Conservation (phyloP, 2,113 vertebrate genomes). For the Indri indri region DNA sequence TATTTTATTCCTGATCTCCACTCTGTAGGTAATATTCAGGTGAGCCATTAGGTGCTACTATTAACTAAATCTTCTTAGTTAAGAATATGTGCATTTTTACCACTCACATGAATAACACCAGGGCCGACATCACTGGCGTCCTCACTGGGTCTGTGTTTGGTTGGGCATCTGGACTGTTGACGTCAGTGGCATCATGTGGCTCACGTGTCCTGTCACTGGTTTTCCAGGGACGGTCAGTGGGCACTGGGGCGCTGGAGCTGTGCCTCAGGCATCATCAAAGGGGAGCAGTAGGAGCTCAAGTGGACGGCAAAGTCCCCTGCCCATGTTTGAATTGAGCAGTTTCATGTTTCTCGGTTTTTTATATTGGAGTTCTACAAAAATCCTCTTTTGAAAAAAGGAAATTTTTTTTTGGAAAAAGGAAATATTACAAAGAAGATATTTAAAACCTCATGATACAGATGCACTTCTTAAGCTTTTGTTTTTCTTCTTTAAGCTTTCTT, state of each 20-base stretch:
- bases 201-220: not conserved
- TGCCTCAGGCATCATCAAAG: not conserved
- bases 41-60: not conserved
- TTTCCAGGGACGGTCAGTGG: not conserved
- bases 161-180: not conserved
- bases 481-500: too few species aligned
- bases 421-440: not conserved
- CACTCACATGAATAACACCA: not conserved
- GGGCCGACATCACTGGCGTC: too few species aligned
- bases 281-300: not conserved
- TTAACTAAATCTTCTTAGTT: not conserved
- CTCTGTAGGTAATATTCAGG: not conserved
- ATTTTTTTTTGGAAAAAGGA: not conserved
- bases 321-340: not conserved
- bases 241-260: not conserved
- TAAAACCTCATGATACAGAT: not conserved
- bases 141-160: not conserved
- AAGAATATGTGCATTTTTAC: not conserved
- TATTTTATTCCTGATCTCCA: not conserved
- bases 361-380: not conserved
- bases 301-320: not conserved
- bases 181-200: not conserved
- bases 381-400: not conserved
- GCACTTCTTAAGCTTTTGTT: not conserved
- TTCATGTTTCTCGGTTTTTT: not conserved